Conservation (phyloP, 2,113 vertebrate genomes). For the Podarcis cretensis region DNA sequence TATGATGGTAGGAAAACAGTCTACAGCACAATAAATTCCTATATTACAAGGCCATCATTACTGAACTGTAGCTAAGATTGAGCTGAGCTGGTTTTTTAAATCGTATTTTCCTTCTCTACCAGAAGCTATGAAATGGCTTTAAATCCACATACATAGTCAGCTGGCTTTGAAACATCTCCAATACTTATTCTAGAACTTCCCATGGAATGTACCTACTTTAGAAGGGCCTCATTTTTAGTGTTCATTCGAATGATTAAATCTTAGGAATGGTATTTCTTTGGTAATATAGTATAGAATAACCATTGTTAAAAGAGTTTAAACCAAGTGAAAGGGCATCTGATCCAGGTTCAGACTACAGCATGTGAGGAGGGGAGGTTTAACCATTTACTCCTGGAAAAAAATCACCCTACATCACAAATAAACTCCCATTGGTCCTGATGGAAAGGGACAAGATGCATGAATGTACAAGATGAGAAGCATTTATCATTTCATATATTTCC, state of each 20-base stretch:
- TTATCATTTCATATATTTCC: background rate
- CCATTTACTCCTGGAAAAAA: no score
- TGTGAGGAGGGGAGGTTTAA: no score
- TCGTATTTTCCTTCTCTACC: background rate
- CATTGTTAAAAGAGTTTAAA: background rate
- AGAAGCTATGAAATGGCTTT: background rate
- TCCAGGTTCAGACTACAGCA: no score
- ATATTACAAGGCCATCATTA: conserved; percentile 14
- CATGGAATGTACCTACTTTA: background rate
- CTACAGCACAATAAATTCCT: conserved; percentile 6
- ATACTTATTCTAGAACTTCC: background rate
- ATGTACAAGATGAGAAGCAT: background rate
- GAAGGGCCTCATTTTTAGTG: background rate
- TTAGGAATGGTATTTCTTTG: no score
- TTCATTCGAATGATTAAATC: background rate
- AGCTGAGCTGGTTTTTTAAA: background rate
- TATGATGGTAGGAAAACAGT: conserved; percentile 23
- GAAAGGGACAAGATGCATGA: no score
- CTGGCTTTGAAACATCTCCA: conserved; percentile 11
- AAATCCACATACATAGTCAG: conserved; percentile 4
- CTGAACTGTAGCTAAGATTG: background rate
- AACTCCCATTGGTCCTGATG: no score
- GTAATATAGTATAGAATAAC: no score
- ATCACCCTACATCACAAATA: no score
- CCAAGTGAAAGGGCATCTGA: no score